These are phyloP conservation scores for Petrophora chlorosata DNA, from an alignment of 2,888 invertebrate species.

Conservation along the genomic window DNA sequence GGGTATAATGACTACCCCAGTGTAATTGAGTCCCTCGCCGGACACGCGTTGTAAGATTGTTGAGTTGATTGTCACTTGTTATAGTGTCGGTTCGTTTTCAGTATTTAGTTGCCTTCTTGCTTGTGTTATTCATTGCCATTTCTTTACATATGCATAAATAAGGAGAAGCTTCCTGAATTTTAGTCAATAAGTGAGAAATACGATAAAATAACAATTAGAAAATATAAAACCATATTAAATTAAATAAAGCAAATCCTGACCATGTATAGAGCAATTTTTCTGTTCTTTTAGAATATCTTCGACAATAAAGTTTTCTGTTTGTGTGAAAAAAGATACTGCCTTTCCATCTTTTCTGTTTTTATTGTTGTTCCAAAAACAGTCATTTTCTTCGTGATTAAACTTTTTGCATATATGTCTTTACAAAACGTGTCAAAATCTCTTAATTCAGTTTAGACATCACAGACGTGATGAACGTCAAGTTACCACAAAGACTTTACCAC, in stretches of 20 bases:
- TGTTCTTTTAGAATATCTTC: background rate
- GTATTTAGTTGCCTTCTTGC: too few relatives aligned
- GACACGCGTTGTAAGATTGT: background rate
- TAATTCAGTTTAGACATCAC: too few relatives aligned
- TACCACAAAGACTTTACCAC: too few relatives aligned
- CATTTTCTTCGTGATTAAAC: background rate
- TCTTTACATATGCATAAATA: too few relatives aligned
- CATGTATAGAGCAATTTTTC: background rate
- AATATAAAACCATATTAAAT: too few relatives aligned
- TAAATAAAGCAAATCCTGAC: too few relatives aligned
- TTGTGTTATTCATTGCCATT: too few relatives aligned
- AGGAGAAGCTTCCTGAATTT: too few relatives aligned
- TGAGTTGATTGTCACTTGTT: background rate
- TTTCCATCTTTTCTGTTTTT: background rate
- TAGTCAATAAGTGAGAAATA: too few relatives aligned
- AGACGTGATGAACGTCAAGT: too few relatives aligned
- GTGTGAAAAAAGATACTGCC: background rate
- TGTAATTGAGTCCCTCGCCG: background rate
- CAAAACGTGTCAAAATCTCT: too few relatives aligned
- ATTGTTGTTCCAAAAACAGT: background rate
- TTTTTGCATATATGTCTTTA: background rate
- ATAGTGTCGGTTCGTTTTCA: background rate
- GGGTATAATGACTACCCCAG: constrained; percentile 16
- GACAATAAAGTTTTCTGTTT: constrained; percentile 1
- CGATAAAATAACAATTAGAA: too few relatives aligned